phyloP scores from a whole-genome alignment of 2,888 invertebrate species.

The Julus scandinavius region DNA sequence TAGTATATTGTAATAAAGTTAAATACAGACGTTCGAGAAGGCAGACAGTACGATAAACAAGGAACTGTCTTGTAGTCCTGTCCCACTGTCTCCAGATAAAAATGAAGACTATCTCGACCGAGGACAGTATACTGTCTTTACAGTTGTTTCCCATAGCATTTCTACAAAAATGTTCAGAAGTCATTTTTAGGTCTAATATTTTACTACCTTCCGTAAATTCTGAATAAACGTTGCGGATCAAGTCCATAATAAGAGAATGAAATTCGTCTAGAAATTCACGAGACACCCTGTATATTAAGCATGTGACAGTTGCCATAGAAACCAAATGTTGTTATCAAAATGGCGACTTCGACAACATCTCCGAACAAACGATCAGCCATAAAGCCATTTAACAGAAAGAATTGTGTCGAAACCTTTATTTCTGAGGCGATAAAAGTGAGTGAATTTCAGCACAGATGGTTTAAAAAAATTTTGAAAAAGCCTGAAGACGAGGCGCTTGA shows the following conservation, averaged over 20 bases:
- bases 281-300: neutral
- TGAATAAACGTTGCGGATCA: neutral
- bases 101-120: neutral
- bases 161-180: neutral
- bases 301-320: neutral
- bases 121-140: neutral
- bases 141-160: neutral
- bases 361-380: neutral
- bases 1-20: neutral
- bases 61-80: conserved; percentile 42
- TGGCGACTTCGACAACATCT: neutral
- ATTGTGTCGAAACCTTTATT: neutral
- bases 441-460: conserved; percentile 46
- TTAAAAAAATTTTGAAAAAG: neutral
- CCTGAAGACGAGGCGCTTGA: neutral
- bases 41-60: conserved; percentile 26
- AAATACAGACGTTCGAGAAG: neutral
- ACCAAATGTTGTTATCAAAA: neutral
- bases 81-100: conserved; percentile 44
- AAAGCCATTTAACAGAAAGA: neutral
- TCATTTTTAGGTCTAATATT: neutral
- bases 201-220: neutral
- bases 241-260: neutral
- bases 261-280: neutral
- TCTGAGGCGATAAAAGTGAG: conserved; percentile 48